Evolutionary conservation across 1,140 invertebrate genomes (phyloP).

Genomic region (Scaptomyza hsui): DNA sequence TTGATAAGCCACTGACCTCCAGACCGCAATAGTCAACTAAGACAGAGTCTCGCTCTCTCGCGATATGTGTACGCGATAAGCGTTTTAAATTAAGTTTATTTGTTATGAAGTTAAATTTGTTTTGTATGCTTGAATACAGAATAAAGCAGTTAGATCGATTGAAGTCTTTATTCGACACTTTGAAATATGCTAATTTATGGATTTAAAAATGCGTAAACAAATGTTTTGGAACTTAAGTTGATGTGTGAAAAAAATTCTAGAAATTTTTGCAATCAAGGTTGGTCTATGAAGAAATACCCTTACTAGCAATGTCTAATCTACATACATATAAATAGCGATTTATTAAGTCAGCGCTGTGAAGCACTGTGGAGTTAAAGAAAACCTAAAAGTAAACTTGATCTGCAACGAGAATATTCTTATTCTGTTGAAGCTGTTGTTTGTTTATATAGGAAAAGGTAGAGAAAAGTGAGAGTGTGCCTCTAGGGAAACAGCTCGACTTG

Average conservation of each 20-base stretch:
- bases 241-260: not conserved
- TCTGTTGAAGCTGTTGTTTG: no score
- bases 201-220: conserved; percentile 2
- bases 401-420: no score
- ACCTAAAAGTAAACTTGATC: no score
- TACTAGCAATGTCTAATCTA: not conserved
- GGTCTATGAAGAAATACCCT: not conserved
- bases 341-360: no score
- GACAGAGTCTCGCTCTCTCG: conserved; percentile 36
- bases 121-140: conserved; percentile 30
- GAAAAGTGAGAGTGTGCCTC: no score
- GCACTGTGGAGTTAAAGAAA: no score
- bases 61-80: conserved; percentile 45
- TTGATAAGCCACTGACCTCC: conserved; percentile 77
- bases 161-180: no score
- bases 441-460: no score
- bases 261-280: not conserved
- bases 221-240: not conserved
- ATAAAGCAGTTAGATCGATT: conserved; percentile 2
- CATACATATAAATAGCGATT: no score
- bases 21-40: conserved; percentile 13
- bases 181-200: conserved; percentile 32
- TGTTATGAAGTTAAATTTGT: conserved; percentile 34
- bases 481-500: no score
- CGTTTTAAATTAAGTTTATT: conserved; percentile 52